A percentile compares a stretch with the other conserved stretches of the same genome.
Conservation (phyloP, 37 sponge, comb jelly and placozoan genomes). For the Geodia barretti region DNA sequence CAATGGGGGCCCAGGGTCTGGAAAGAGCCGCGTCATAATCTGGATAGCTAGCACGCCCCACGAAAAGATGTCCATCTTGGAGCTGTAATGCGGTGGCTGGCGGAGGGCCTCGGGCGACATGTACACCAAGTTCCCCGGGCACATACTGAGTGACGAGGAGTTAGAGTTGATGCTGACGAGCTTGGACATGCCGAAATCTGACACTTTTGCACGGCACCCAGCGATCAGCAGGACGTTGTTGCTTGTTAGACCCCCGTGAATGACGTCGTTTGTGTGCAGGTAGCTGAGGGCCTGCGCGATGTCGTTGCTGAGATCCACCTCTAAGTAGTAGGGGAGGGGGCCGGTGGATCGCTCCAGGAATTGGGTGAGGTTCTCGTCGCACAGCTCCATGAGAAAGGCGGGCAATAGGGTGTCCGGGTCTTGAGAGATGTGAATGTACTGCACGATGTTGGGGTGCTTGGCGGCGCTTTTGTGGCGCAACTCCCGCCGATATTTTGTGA, state of each 20-base stretch:
- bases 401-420: not conserved
- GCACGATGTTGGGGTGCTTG: conserved; percentile 16
- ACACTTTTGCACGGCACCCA: conserved; percentile 7
- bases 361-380: conserved; percentile 18
- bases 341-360: conserved; percentile 5
- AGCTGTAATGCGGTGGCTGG: not conserved
- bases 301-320: conserved; percentile 24
- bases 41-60: not conserved
- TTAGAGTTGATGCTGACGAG: not conserved
- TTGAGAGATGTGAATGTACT: not conserved
- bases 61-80: not conserved
- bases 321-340: conserved; percentile 4
- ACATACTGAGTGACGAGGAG: not conserved
- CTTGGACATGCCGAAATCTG: conserved; percentile 35
- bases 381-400: conserved; percentile 25
- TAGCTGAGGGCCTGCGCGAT: conserved; percentile 18
- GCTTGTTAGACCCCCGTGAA: conserved; percentile 26
- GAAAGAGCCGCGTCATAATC: not conserved
- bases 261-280: conserved; percentile 12
- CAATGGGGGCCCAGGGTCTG: not conserved
- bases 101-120: not conserved
- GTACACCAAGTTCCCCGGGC: not conserved
- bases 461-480: not conserved
- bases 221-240: conserved; percentile 26
- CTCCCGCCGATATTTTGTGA: not conserved